Conservation (phyloP, 2,113 vertebrate species). For the Apus apus region DNA sequence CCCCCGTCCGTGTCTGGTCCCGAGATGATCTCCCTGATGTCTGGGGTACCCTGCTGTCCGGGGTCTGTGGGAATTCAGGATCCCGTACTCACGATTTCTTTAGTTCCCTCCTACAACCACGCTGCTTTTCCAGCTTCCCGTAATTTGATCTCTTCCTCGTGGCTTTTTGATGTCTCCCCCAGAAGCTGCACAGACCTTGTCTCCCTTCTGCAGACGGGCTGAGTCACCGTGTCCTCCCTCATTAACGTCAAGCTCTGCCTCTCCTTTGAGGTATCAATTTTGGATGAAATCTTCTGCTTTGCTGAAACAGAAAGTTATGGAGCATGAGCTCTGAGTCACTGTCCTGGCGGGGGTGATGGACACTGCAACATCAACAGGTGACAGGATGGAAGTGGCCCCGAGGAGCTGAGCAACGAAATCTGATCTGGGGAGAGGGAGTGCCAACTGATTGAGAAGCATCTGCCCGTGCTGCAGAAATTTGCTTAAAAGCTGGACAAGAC, state of each 20-base stretch:
- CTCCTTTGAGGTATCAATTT: constrained; percentile 19
- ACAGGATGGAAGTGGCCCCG: background rate
- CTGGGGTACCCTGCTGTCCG: background rate
- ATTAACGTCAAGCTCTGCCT: constrained; percentile 28
- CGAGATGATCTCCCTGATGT: rapidly evolving
- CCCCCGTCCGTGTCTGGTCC: rapidly evolving
- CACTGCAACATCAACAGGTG: background rate
- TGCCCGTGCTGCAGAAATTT: background rate
- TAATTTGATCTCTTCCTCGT: background rate
- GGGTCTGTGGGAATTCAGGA: background rate
- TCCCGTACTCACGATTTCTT: background rate
- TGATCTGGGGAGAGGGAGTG: background rate
- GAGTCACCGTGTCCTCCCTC: constrained; percentile 19
- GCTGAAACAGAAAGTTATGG: background rate
- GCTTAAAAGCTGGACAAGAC: background rate
- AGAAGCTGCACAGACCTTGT: background rate
- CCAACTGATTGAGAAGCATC: background rate
- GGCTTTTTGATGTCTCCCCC: constrained; percentile 27
- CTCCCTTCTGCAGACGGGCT: background rate
- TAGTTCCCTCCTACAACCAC: background rate
- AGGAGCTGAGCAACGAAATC: background rate
- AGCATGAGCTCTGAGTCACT: background rate
- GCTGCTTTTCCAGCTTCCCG: background rate
- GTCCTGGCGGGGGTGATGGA: background rate
- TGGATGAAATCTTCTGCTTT: background rate